Evolutionary conservation across 2,113 vertebrate genomes (phyloP).

Genomic region (Pogonocichla stellata): DNA sequence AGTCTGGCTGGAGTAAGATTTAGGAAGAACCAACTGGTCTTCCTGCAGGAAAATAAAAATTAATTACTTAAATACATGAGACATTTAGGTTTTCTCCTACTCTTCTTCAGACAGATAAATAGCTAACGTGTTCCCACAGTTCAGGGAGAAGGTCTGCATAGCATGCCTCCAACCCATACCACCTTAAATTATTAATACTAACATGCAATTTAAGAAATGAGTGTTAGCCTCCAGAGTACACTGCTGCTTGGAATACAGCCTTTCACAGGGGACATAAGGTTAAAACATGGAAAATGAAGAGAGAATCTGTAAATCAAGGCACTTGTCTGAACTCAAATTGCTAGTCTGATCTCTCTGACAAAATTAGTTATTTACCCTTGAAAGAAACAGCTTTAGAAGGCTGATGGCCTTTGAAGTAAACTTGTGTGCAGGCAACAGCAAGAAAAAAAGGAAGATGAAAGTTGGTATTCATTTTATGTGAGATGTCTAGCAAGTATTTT

Average conservation of each 20-base stretch:
- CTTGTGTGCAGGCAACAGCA: background rate
- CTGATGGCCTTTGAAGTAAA: slow-evolving; percentile 8
- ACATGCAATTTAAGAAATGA: slow-evolving; percentile 39
- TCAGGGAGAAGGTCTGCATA: background rate
- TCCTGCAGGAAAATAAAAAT: background rate
- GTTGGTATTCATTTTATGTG: background rate
- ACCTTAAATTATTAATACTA: slow-evolving; percentile 53
- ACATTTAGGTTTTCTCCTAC: background rate
- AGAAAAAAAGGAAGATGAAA: slow-evolving; percentile 12
- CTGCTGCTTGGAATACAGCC: background rate
- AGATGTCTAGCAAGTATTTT: background rate
- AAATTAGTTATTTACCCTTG: slow-evolving; percentile 33
- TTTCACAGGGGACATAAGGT: slow-evolving; percentile 22
- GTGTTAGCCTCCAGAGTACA: background rate
- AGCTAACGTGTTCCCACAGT: background rate
- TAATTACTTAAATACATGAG: background rate
- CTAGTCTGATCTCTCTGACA: slow-evolving; percentile 2
- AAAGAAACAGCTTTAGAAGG: slow-evolving; percentile 12
- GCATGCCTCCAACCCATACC: background rate
- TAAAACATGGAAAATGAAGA: slow-evolving; percentile 44
- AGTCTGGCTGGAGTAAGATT: background rate
- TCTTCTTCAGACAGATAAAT: background rate
- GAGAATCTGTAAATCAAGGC: slow-evolving; percentile 37
- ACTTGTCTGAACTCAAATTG: slow-evolving; percentile 9
- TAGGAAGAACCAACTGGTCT: background rate